These are phyloP conservation scores for Chamaetylas fuelleborni DNA, from an alignment of 2,113 vertebrate species.

Conservation along the genomic window DNA sequence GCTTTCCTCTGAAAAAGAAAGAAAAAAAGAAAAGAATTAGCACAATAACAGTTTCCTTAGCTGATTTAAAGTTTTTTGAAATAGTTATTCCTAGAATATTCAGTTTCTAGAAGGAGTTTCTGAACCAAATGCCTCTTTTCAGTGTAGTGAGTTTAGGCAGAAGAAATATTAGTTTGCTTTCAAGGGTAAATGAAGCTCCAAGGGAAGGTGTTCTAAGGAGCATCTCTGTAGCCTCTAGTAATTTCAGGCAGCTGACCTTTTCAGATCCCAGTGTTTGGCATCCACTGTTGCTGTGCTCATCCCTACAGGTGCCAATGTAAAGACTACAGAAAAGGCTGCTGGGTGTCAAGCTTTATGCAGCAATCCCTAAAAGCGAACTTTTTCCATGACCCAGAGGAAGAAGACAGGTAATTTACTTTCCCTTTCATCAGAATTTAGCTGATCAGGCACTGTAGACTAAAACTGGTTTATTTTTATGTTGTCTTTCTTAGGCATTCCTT, in stretches of 20 bases:
- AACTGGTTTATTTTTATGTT: background rate
- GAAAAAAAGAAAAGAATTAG: background rate
- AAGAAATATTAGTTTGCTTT: background rate
- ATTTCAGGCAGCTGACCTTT: background rate
- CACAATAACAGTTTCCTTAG: background rate
- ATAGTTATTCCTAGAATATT: background rate
- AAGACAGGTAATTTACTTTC: background rate
- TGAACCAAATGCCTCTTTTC: background rate
- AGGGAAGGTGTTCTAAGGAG: background rate
- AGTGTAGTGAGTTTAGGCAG: background rate
- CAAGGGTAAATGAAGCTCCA: background rate
- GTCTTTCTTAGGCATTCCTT: background rate
- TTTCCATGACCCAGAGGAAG: conserved; percentile 27
- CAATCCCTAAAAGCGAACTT: background rate
- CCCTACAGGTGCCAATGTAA: background rate
- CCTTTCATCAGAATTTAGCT: background rate
- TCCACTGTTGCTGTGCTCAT: background rate
- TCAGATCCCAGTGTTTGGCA: rapidly evolving
- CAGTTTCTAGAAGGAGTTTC: background rate
- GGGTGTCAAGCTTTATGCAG: background rate
- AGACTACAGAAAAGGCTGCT: background rate
- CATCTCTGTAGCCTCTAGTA: background rate
- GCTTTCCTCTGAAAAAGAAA: conserved; percentile 60
- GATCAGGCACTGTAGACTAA: background rate
- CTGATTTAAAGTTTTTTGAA: background rate